Conservation (phyloP, 1,140 invertebrate species). For the Oryctes rhinoceros region DNA sequence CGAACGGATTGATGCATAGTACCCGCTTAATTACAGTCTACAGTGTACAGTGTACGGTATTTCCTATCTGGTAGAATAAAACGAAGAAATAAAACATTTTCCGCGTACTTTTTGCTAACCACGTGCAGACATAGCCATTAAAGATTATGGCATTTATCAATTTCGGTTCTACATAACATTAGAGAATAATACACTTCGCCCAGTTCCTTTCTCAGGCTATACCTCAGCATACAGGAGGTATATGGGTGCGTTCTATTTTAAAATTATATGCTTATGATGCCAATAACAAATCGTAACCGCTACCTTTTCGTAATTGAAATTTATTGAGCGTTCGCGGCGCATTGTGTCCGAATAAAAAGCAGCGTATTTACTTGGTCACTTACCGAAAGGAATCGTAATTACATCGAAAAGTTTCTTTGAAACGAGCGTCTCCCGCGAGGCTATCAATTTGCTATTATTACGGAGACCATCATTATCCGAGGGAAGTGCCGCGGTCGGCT, state of each 20-base stretch:
- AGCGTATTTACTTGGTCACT: conserved; percentile 10
- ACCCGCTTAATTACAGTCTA: too few species aligned
- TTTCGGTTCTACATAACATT: background rate
- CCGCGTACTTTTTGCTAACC: too few species aligned
- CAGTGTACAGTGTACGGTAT: too few species aligned
- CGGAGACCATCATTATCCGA: background rate
- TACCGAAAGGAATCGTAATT: conserved; percentile 10
- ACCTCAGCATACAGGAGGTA: background rate
- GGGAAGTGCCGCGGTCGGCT: background rate
- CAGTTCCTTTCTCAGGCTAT: background rate
- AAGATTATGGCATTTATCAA: background rate
- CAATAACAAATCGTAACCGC: conserved; percentile 2
- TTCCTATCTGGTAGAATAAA: too few species aligned
- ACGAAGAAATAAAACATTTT: too few species aligned
- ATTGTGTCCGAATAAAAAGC: conserved; percentile 18
- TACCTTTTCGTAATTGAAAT: conserved; percentile 23
- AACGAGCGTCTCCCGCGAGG: conserved; percentile 2
- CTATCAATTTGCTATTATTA: conserved; percentile 23
- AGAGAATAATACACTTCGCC: background rate
- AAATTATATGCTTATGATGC: background rate
- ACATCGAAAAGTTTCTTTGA: conserved; percentile 14
- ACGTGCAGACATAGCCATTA: background rate
- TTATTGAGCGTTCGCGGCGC: conserved; percentile 6
- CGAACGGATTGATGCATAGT: too few species aligned
- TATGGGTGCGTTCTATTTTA: background rate